Evolutionary conservation across 2,888 invertebrate species (phyloP), one percentile per base, ranked within the genome.

Genomic region (Amiota mariae): DNA sequence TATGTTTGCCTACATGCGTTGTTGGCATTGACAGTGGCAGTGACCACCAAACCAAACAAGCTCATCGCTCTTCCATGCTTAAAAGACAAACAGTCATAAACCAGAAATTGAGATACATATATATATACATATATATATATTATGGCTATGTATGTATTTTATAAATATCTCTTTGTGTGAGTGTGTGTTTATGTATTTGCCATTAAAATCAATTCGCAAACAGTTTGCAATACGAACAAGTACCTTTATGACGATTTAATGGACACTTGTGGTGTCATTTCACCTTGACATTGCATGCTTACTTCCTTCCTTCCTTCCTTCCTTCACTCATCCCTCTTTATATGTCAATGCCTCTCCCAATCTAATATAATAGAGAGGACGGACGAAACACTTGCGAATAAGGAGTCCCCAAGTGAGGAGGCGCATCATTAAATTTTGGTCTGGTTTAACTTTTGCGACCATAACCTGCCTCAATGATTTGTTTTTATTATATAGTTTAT

Each of bases 211-310:
- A 85, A 81, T 81, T 81, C 80, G 64, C 72, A 73, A 77, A 72
- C 80, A 76, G 82, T 85, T 80, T 85, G 80, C 82, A 78, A 78
- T 82, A 36, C 36, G 36, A 36, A 36, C 36, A 36, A 36, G 36
- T 36, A 85, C 86, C 86, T 86, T 86, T 85, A 86, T 81, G 81
- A 59, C 72, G 75, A 72, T 81, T 86, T 86, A 82, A 86, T 85
- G 85, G 73, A 81, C 67, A 9, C 13, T 59, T 18, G 59, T 59
- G n/a, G 59, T 47, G n/a, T 46, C 48, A 67, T 82, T 85, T 86
- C 82, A 86, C 86, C 84, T 84, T 84, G 84, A 86, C 84, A 84
- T 86, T 84, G 36, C 36, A 36, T 36, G 8, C 36, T 36, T 36
- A 36, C 24, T 24, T 24, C 24, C 24, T 24, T 24, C 3, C 1